A percentile compares a stretch with the other conserved stretches of the same genome.
These are phyloP conservation scores for Hemithea aestivaria DNA, from an alignment of 2,888 invertebrate species.

Conservation along the genomic window DNA sequence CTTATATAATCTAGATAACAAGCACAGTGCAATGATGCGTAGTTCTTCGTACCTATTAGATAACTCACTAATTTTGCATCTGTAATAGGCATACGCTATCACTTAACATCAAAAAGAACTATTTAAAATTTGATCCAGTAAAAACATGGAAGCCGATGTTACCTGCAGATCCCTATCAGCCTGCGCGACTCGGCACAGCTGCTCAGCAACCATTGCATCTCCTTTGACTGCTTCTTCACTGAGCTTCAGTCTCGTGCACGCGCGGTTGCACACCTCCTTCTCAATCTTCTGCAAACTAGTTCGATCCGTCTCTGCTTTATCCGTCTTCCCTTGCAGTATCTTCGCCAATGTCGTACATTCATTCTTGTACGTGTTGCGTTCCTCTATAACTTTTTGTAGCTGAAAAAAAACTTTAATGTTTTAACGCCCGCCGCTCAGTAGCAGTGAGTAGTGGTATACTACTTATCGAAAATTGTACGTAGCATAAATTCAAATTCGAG, in stretches of 20 bases:
- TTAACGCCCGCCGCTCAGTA: no score
- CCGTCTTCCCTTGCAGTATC: constrained; percentile 35
- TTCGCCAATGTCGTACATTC: constrained; percentile 32
- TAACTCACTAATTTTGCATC: no score
- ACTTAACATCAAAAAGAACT: no score
- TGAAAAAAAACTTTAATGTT: constrained; percentile 35
- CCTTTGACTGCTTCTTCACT: constrained; percentile 42
- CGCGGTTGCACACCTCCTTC: constrained; percentile 43
- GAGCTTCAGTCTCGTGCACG: constrained; percentile 38
- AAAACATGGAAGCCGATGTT: no score
- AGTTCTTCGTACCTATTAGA: no score
- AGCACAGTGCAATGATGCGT: no score
- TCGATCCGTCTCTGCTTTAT: constrained; percentile 37
- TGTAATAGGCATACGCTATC: no score
- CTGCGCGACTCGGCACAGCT: constrained; percentile 48
- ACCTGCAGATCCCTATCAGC: constrained; percentile 59
- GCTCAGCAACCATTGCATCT: constrained; percentile 45
- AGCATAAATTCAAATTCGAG: background rate
- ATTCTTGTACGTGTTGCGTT: constrained; percentile 46
- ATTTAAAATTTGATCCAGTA: no score
- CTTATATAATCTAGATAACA: no score
- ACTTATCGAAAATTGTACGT: no score
- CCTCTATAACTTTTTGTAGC: constrained; percentile 48
- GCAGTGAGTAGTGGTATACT: no score
- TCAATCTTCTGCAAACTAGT: constrained; percentile 37